These are phyloP conservation scores for Tuberolachnus salignus DNA, from an alignment of 2,888 invertebrate species.

Conservation along the genomic window DNA sequence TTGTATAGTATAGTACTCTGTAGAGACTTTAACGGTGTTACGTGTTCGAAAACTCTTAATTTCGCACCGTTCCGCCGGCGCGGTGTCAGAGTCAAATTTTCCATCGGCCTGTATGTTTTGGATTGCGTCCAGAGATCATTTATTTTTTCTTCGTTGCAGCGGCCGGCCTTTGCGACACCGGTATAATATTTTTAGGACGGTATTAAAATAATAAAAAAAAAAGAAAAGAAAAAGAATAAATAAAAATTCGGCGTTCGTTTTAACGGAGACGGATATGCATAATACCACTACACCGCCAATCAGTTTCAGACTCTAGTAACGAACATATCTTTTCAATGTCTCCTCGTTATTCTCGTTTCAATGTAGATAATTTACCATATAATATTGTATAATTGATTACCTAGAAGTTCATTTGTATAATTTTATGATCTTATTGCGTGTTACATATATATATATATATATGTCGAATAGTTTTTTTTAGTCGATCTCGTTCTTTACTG, in stretches of 20 bases:
- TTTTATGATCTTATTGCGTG: not conserved
- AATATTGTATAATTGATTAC: not conserved
- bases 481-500: not conserved
- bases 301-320: too few species aligned
- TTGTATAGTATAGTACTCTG: not conserved
- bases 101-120: not conserved
- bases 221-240: not conserved
- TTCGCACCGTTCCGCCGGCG: not conserved
- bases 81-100: not conserved
- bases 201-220: not conserved
- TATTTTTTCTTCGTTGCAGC: not conserved
- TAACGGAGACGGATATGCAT: too few species aligned
- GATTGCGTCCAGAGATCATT: not conserved
- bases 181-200: not conserved
- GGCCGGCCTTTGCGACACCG: not conserved
- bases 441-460: not conserved
- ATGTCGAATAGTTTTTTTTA: not conserved
- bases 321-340: not conserved
- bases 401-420: not conserved
- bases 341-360: not conserved
- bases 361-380: not conserved
- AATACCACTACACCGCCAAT: not conserved
- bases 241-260: slow-evolving; percentile 6
- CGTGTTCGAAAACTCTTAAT: not conserved
- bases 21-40: slow-evolving; percentile 30